Percentiles rank a stretch among this genome's conserved stretches.
phyloP scores from a whole-genome alignment of 1,140 invertebrate genomes.

The Chironomus tepperi region DNA sequence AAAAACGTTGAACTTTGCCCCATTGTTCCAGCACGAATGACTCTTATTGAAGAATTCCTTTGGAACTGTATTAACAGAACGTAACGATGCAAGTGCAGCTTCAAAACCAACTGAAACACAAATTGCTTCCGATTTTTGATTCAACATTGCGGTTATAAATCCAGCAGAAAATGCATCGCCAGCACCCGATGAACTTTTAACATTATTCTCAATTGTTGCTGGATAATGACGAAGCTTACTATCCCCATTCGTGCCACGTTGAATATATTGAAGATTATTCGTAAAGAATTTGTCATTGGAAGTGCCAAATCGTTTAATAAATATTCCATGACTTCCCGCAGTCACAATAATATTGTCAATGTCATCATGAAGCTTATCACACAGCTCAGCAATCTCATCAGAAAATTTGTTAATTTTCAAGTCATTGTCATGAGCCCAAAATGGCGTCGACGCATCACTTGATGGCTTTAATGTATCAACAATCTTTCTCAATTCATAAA shows the following conservation, averaged over 20 bases:
- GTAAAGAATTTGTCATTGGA: conserved; percentile 27
- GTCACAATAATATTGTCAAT: conserved; percentile 50
- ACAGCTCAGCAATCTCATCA: background rate
- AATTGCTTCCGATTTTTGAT: conserved; percentile 39
- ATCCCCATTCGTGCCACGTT: conserved; percentile 25
- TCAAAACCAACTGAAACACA: conserved; percentile 48
- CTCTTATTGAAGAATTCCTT: conserved; percentile 29
- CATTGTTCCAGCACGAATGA: background rate
- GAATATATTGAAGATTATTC: background rate
- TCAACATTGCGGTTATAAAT: conserved; percentile 46
- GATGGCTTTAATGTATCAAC: conserved; percentile 33
- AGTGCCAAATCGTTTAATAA: conserved; percentile 36
- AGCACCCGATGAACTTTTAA: conserved; percentile 52
- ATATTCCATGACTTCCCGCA: conserved; percentile 45
- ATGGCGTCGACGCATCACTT: background rate
- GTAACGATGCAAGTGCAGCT: conserved; percentile 44
- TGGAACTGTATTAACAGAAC: conserved; percentile 44
- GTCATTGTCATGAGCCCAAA: background rate
- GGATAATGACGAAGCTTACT: conserved; percentile 41
- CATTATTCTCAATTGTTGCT: conserved; percentile 39
- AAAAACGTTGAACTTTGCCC: background rate
- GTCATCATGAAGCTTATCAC: conserved; percentile 27
- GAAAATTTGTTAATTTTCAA: background rate
- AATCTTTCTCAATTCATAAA: conserved; percentile 55
- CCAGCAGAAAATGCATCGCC: conserved; percentile 56